A percentile compares a stretch with the other conserved stretches of the same genome.
Evolutionary conservation across 2,888 invertebrate genomes (phyloP).

Genomic region (Dicyrtoma fusca): DNA sequence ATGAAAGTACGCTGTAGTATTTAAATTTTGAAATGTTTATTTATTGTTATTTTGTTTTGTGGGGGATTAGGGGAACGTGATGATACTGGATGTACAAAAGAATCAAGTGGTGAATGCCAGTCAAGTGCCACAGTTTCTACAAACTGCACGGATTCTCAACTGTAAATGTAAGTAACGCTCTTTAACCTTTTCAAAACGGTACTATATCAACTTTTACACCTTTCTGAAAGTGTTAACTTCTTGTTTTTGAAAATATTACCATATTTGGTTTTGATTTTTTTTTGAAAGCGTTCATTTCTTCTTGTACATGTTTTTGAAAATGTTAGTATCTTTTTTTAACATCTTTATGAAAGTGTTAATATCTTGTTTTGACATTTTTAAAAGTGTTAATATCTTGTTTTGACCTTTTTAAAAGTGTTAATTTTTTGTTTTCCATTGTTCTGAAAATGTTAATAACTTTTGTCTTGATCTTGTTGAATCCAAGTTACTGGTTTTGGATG

Average conservation of each 20-base stretch:
- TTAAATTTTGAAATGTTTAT: slow-evolving; percentile 1
- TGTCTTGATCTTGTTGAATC: too few species aligned
- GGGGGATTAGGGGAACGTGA: slow-evolving; percentile 25
- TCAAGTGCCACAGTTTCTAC: slow-evolving; percentile 50
- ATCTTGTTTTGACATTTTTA: too few species aligned
- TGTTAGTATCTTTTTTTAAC: neutral
- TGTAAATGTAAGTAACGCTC: slow-evolving; percentile 41
- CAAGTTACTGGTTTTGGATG: too few species aligned
- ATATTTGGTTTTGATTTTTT: neutral
- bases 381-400: too few species aligned
- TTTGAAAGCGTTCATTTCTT: too few species aligned
- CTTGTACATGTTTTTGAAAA: neutral
- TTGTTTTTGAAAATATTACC: neutral
- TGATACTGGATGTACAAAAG: slow-evolving; percentile 49
- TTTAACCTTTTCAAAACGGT: too few species aligned
- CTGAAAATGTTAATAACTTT: too few species aligned
- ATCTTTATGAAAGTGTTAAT: too few species aligned
- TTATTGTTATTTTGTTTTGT: neutral
- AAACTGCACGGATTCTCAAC: slow-evolving; percentile 51
- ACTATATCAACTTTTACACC: too few species aligned
- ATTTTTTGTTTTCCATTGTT: too few species aligned
- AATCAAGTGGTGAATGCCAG: slow-evolving; percentile 43
- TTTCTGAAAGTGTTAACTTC: too few species aligned
- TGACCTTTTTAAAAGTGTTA: too few species aligned
- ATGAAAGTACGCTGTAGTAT: neutral